These are phyloP conservation scores for Heteronetta atricapilla DNA, from an alignment of 2,113 vertebrate genomes.

Conservation along the genomic window DNA sequence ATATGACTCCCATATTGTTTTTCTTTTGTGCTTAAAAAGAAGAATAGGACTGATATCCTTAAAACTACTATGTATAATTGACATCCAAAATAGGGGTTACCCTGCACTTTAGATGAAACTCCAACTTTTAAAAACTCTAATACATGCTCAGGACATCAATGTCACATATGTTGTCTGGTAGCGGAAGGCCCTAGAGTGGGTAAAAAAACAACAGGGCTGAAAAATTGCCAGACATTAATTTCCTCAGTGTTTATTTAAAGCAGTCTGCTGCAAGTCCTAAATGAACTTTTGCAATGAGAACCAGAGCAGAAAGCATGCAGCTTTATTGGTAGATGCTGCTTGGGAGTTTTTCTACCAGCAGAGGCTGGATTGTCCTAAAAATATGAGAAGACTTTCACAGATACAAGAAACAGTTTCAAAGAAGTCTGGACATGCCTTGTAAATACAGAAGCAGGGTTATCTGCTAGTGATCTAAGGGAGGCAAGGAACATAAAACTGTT, in stretches of 20 bases:
- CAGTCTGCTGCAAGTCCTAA: not conserved
- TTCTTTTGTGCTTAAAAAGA: not conserved
- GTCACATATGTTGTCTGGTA: not conserved
- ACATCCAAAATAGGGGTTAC: not conserved
- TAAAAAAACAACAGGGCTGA: not conserved
- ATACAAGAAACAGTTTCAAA: not conserved
- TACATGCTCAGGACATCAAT: not conserved
- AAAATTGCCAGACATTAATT: not conserved
- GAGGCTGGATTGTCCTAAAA: not conserved
- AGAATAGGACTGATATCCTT: not conserved
- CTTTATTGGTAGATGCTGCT: not conserved
- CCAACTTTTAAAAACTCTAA: not conserved
- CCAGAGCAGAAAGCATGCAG: not conserved
- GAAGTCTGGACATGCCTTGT: not conserved
- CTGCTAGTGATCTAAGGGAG: not conserved
- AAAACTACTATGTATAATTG: fast-evolving
- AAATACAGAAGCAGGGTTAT: not conserved
- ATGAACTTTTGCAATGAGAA: not conserved
- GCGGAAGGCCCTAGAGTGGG: not conserved
- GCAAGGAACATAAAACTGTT: not conserved
- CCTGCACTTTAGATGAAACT: not conserved
- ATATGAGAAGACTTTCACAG: not conserved
- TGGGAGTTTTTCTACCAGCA: not conserved
- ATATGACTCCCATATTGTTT: not conserved
- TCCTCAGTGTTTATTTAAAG: not conserved